Base-by-base conservation (phyloP, 2,888 invertebrate genomes). In the Steinernema hermaphroditum region DNA sequence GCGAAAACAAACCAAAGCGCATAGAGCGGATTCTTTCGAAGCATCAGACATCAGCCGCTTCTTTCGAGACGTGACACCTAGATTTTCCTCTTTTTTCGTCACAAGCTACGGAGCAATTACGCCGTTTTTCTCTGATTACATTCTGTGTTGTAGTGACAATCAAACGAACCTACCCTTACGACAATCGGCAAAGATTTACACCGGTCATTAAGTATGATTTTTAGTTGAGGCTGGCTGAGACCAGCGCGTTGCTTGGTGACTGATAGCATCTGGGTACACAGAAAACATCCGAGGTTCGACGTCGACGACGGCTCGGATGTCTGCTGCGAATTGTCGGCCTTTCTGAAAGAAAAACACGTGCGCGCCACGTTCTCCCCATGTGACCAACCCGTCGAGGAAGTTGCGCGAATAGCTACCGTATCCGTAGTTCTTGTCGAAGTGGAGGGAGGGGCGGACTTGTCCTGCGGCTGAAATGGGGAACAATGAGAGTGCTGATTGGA, bases 201-300 rank as follows among this genome's bases (percentile, higher is more conserved):
- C 73, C 81, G 81, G 62, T 79, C 79, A 68, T 82, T 79, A 8
- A 83, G 69, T 14, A 78, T 76, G 44, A 73, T 76, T 34, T 79
- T 43, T 1, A 83, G 74, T 68, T 83, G 82, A 49, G 79, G 78
- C 70, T 83, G 81, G 46, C 78, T 78, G 9, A 83, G 72, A 43
- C 81, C 82, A 9, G 82, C 82, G 27, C 82, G 75, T 44, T 83
- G 79, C 54, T 80, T 78, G n/a, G 82, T 81, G 24, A 82, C 82
- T 0, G 81, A 76, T 57, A 83, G 70, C 9, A 83, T 72, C 57
- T 83, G 82, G 22, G 80, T 78, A 72, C 82, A 83, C 69, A 83
- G 76, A 74, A 82, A 83, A 70, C 82, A 83, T 0, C 82, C 82
- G 4, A 83, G 75, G 57, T 81, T 81, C 24, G 54, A 46, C 16